Base-by-base conservation (phyloP, 2,113 vertebrate species). In the Phocoena phocoena region DNA sequence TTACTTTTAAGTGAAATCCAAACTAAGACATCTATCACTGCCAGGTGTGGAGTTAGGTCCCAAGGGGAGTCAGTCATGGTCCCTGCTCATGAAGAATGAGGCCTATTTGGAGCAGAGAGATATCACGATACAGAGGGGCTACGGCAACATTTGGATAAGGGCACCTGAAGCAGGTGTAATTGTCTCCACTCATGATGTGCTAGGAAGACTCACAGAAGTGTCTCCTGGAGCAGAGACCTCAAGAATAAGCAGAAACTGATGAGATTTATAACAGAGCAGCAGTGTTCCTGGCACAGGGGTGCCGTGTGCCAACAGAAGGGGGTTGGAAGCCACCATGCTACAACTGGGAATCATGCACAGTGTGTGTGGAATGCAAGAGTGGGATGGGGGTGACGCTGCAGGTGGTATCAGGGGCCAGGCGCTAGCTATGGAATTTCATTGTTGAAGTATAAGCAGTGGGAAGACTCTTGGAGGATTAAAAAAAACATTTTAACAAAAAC, bases 81-180 rank as follows among this genome's bases (percentile, higher is more conserved):
- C 2, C 31, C 31, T 1, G 6, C 13, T 60, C 5, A 2, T 26
- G 14, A 44, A 36, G 8, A 26, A 41, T 1, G 1, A 7, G 17
- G 31, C 50, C 0, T 0, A 2, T 67, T 63, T 90, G 80, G 23
- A 79, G 44, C 17, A 90, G 28, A 50, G 6, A 33, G 80, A 15
- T 8, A n/a, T 55, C 12, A 47, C 0, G 2, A 3, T 9, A 6
- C 18, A 31, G 47, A 47, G 17, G 15, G 41, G 15, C 44, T 41
- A 5, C 14, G 44, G 41, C 7, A 11, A 36, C 15, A 6, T 38
- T 20, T 44, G 8, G 5, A n/a, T 33, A 47, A 53, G 68, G 50
- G 33, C 41, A 1, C n/a, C 5, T 5, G 21, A 74, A 68, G 53
- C 33, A n/a, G 18, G 12, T 8, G 5, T 25, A 11, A 55, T 31